These are phyloP conservation scores for Podabrus alpinus DNA, from an alignment of 2,888 invertebrate genomes.

Conservation along the genomic window DNA sequence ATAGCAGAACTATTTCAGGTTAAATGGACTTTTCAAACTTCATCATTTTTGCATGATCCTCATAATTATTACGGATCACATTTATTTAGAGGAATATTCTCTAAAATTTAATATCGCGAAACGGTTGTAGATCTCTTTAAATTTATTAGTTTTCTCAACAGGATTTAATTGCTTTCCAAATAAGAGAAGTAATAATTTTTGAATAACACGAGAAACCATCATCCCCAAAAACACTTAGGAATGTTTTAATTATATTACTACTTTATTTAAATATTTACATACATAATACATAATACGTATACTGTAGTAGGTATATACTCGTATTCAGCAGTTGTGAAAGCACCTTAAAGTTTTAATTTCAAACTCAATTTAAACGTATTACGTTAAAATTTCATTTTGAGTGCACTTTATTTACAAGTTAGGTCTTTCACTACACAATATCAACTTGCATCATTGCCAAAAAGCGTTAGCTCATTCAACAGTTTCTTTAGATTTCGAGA, in stretches of 20 bases:
- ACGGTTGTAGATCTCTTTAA: conserved; percentile 26
- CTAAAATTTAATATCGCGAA: conserved; percentile 29
- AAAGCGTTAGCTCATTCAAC: background rate
- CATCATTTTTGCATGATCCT: conserved; percentile 13
- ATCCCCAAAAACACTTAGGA: background rate
- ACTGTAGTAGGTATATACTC: too few species aligned
- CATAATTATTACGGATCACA: conserved; percentile 21
- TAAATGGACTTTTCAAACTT: conserved; percentile 18
- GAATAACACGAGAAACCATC: background rate
- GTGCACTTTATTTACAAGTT: background rate
- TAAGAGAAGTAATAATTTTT: conserved; percentile 28
- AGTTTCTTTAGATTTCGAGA: background rate
- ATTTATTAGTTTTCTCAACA: conserved; percentile 28
- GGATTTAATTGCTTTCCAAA: conserved; percentile 32
- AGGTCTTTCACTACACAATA: background rate
- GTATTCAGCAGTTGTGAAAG: background rate
- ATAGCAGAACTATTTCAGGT: background rate
- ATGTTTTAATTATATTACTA: conserved; percentile 6
- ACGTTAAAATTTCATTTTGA: too few species aligned
- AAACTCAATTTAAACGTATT: background rate
- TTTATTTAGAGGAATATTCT: conserved; percentile 19
- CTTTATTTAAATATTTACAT: background rate
- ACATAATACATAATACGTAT: background rate
- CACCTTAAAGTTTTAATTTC: background rate
- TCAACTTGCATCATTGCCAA: background rate